Evolutionary conservation across 2,113 vertebrate species (phyloP), one percentile per base, ranked within the genome.

Genomic region (Elephantulus edwardii): DNA sequence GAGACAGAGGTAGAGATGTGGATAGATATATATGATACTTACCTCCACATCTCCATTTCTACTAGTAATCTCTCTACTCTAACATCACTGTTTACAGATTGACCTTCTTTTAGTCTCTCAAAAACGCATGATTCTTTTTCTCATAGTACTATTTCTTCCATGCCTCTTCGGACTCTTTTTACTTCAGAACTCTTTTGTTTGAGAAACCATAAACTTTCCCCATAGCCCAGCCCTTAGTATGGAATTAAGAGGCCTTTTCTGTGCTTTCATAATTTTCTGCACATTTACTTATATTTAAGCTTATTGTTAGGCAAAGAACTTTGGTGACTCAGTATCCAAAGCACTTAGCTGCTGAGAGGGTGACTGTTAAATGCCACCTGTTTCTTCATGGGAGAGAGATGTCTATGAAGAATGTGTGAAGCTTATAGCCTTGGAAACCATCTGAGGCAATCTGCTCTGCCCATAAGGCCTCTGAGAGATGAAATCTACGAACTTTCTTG

Each of bases 211-310:
- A 6, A n/a, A 10, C 24, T 54, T 52, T 26, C 8, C 1, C 9
- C 1, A 0, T 7, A 13, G 5, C 44, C 8, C 35, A 2, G 20
- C 22, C 54, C 2, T 20, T 10, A 7, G 19, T 16, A 12, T 2
- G 17, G 8, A 12, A 13, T 48, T 40, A 28, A 84, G 54, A 58
- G 24, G 2, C 0, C 22, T 28, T 56, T 24, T 35, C 46, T 81
- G 6, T 24, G 8, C 6, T n/a, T 60, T 54, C 22, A 24, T 0
- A 28, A 35, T 16, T 54, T 17, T 19, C 44, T 42, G 0, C 14
- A 8, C 6, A 64, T 28, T 56, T 0, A n/a, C 48, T 8, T 3
- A 2, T 35, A 11, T 5, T 54, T 54, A 54, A 54, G 20, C 52
- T 62, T 62, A 4, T 62, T 33, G 58, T 62, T 30, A 33, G 30